Conservation (phyloP, 2,797 vertebrate species). For the Geotria australis region DNA sequence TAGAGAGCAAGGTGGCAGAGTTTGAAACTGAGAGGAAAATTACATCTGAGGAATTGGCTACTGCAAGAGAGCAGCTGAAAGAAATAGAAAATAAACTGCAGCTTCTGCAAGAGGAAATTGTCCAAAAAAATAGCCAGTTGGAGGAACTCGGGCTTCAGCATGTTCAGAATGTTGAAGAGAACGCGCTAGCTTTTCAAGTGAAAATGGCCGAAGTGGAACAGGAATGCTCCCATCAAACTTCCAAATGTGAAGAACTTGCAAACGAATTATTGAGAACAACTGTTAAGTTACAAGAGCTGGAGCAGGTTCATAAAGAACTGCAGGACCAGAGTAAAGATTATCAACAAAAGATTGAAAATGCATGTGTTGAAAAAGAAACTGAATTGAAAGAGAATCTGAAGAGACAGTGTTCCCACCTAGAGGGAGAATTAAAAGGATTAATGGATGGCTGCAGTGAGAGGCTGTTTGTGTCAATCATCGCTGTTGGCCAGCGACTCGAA, state of each 20-base stretch:
- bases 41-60: background rate
- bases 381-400: constrained; percentile 16
- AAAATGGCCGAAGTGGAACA: no score
- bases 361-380: constrained; percentile 15
- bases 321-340: constrained; percentile 9
- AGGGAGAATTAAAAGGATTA: constrained; percentile 18
- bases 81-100: constrained; percentile 18
- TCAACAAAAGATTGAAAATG: constrained; percentile 22
- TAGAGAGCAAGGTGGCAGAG: constrained; percentile 22
- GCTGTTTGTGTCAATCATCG: constrained; percentile 15
- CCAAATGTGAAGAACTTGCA: constrained; percentile 12
- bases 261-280: no score
- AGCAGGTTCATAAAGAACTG: no score
- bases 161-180: no score
- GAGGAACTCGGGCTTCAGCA: no score
- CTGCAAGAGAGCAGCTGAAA: constrained; percentile 10
- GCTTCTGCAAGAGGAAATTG: constrained; percentile 7
- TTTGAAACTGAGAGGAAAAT: constrained; percentile 34
- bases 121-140: no score
- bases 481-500: constrained; percentile 17
- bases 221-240: constrained; percentile 1
- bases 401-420: constrained; percentile 17
- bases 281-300: no score
- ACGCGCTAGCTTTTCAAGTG: no score
- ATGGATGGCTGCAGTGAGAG: constrained; percentile 20